Evolutionary conservation across 1,140 invertebrate genomes (phyloP).

Genomic region (Drosophila aff.): DNA sequence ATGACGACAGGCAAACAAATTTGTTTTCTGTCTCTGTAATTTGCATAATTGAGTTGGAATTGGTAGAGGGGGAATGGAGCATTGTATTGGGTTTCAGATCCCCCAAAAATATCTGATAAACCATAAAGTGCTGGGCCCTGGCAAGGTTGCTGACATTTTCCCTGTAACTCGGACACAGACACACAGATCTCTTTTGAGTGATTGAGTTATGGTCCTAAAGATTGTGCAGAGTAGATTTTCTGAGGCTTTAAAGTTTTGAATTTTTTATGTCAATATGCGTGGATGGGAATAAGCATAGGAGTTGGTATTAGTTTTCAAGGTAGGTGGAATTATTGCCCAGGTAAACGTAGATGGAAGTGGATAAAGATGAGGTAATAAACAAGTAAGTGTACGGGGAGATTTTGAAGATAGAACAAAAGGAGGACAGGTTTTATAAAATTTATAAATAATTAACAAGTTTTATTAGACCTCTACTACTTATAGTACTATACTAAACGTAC

Average conservation of each 20-base stretch:
- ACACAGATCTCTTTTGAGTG: constrained; percentile 21
- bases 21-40: constrained; percentile 68
- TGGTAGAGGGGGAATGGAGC: neutral
- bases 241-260: constrained; percentile 10
- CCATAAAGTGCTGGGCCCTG: constrained; percentile 17
- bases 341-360: neutral
- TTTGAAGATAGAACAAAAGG: neutral
- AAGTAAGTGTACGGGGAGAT: neutral
- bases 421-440: neutral
- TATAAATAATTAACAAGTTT: neutral
- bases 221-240: constrained; percentile 23
- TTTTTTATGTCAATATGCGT: constrained; percentile 24
- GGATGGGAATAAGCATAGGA: neutral
- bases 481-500: too few relatives aligned
- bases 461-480: too few relatives aligned
- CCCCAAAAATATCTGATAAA: constrained; percentile 28
- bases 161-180: constrained; percentile 20
- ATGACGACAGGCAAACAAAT: constrained; percentile 72
- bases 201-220: constrained; percentile 39
- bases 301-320: constrained; percentile 17
- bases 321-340: constrained; percentile 11
- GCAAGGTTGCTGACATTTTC: constrained; percentile 50
- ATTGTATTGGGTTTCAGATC: constrained; percentile 37
- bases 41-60: constrained; percentile 72
- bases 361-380: constrained; percentile 4